Conservation (phyloP, 2,797 vertebrate genomes). For the Mus caroli region DNA sequence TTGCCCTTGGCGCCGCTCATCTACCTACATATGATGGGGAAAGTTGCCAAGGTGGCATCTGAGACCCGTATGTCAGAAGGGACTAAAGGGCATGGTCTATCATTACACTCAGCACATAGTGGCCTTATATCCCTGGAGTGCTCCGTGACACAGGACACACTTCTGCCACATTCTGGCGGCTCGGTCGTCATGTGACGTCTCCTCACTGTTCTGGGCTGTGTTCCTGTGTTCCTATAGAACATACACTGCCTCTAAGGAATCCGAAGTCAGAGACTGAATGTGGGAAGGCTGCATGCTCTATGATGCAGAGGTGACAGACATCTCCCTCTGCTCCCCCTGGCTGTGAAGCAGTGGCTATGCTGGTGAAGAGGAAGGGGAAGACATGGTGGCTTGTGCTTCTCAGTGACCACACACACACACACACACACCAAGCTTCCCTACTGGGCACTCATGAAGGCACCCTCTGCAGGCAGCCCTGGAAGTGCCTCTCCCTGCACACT, state of each 20-base stretch:
- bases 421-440: too few species aligned
- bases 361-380: background rate
- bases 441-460: background rate
- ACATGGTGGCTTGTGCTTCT: background rate
- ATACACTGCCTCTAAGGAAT: background rate
- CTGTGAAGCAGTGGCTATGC: background rate
- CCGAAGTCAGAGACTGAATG: background rate
- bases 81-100: background rate
- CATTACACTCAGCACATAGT: background rate
- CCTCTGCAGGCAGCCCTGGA: background rate
- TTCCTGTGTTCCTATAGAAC: background rate
- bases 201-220: background rate
- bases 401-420: rapidly evolving
- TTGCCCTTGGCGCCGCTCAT: background rate
- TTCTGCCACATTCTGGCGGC: background rate
- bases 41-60: background rate
- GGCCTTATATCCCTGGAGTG: background rate
- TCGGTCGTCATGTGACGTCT: background rate
- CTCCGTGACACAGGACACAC: background rate
- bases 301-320: background rate
- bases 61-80: background rate
- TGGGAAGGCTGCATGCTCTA: rapidly evolving
- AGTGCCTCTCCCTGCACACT: background rate
- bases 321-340: rapidly evolving
- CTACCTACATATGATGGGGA: background rate